Base-by-base conservation (phyloP, 2,113 vertebrate genomes). In the Procavia capensis region DNA sequence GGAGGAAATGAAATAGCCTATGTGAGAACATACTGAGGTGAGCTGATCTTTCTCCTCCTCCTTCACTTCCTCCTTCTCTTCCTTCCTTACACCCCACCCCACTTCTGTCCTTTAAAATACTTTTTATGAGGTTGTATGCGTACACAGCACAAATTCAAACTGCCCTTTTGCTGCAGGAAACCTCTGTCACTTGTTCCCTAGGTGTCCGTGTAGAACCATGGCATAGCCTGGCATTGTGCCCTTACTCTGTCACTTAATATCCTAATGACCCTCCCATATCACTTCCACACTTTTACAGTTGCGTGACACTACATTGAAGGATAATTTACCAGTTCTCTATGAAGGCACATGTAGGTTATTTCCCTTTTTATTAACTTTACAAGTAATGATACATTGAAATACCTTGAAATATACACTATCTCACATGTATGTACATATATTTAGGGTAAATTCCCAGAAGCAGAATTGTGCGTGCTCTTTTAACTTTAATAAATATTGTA, bases 321-420 rank as follows among this genome's bases (percentile, higher is more conserved):
- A 54, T 57, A 68, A 68, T 88, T 70, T 70, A 84, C 11, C 36
- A 78, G 57, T 34, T 93, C 78, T 90, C 20, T 78, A 70, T 8
- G 10, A 39, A 74, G 54, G 57, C n/a, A 13, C 39, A 54, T 17
- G 68, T 79, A 87, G 14, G 22, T 9, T 36, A 17, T 36, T 59
- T 39, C 19, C 22, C 6, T 41, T 29, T 22, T 54, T 34, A n/a
- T 31, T 29, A 4, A 45, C 88, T 83, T 82, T 63, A 76, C 22
- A 82, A 78, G 36, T 59, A 93, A 39, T 61, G 85, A 84, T n/a
- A 20, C 45, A 81, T 59, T 31, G 29, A 92, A 47, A 8, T 75
- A 59, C 20, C 61, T 84, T 66, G n/a, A 68, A 88, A 93, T 93
- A 91, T 43, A 31, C 20, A 78, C 68, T 34, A 47, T 70, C 90